A percentile compares a stretch with the other conserved stretches of the same genome.
Conservation (phyloP, 2,797 vertebrate species). For the Zalophus californianus region DNA sequence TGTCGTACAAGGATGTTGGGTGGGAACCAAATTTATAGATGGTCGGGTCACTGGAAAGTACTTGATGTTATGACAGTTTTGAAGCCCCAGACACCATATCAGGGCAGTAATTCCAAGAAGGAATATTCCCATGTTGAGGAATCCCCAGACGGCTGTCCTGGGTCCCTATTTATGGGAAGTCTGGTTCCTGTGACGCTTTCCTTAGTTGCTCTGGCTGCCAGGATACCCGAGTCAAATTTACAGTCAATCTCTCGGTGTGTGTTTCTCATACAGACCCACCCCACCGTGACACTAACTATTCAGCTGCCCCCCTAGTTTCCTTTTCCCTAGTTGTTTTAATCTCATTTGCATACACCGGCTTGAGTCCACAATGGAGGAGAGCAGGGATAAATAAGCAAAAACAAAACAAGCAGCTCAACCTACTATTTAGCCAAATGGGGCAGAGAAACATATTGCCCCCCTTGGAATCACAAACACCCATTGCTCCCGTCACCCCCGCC, state of each 20-base stretch:
- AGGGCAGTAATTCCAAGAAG: not conserved
- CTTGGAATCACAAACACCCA: not conserved
- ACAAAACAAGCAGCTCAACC: not conserved
- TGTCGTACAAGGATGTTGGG: not conserved
- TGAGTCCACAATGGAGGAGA: not conserved
- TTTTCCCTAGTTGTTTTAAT: not conserved
- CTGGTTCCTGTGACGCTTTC: not conserved
- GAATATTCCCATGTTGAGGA: not conserved
- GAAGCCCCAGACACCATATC: not conserved
- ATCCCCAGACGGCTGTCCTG: not conserved
- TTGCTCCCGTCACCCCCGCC: not conserved
- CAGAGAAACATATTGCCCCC: not conserved
- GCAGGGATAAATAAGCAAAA: not conserved
- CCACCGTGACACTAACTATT: too few species aligned
- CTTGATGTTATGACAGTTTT: not conserved
- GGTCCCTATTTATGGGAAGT: not conserved
- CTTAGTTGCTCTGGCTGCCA: not conserved
- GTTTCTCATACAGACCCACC: not conserved
- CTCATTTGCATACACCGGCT: not conserved
- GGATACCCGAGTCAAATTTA: not conserved
- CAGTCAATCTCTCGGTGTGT: not conserved
- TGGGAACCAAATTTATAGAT: not conserved
- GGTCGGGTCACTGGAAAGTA: not conserved
- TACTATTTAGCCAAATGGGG: not conserved
- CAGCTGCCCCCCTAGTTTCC: not conserved